Evolutionary conservation across 2,888 invertebrate genomes (phyloP), one percentile per base, ranked within the genome.

Genomic region (Sisyra nigra): DNA sequence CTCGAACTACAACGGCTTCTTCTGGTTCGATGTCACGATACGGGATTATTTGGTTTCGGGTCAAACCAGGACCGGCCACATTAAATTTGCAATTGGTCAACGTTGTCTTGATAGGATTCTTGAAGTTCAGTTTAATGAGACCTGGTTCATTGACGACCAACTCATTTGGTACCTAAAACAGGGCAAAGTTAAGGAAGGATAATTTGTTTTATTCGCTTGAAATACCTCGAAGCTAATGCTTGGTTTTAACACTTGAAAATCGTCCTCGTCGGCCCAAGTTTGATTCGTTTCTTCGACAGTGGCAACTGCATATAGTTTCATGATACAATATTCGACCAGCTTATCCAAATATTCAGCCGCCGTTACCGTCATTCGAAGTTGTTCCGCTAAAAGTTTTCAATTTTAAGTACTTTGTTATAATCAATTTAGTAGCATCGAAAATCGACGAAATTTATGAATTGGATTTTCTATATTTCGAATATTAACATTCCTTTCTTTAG

Each of bases 261-360:
- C 83, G 52, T 86, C 85, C 53, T 85, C 83, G 49, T 79, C 82
- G 1, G 81, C 77, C 80, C 84, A 87, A 2, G 82, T 76, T 59
- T 86, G 85, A 43, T 75, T 76, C 11, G 87, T 87, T 60, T 87
- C 85, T 42, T 71, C 68, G 0, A 87, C 85, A n/a, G 76, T 75
- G 13, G 80, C 80, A 58, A 83, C 76, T 3, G 79, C 80, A 17
- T 78, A 78, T 48, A 86, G 71, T 65, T 84, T 85, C 72, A 87
- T 73, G 57, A 77, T 78, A 54, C 78, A 75, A 56, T 84, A 82
- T 58, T 87, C 86, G 7, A 84, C 83, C 50, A 86, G 59, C 57
- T 81, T 80, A n/a, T 77, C 74, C 44, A 82, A 56, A 57, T 87
- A 87, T 40, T 85, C 83, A 3, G 77, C 75, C 0, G 78, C 67